Conservation (phyloP, 2,888 invertebrate genomes). For the Eilema sororculum region DNA sequence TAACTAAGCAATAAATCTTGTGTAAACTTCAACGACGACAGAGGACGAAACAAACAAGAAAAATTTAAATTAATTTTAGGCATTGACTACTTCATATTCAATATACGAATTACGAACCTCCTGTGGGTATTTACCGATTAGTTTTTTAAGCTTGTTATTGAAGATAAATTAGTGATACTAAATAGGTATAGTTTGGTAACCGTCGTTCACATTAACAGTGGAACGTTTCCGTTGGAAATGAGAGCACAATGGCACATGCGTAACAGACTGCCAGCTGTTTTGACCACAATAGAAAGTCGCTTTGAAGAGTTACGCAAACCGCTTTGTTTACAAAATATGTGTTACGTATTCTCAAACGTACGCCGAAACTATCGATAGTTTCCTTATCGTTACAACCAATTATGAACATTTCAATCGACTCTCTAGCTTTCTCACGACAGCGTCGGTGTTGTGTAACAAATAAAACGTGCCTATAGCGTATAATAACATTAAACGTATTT, state of each 20-base stretch:
- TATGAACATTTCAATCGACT: slow-evolving; percentile 33
- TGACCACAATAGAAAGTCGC: slow-evolving; percentile 79
- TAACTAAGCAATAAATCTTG: slow-evolving; percentile 11
- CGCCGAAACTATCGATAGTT: slow-evolving; percentile 33
- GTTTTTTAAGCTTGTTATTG: not conserved
- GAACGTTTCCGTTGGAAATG: slow-evolving; percentile 68
- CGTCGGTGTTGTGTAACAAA: slow-evolving; percentile 22
- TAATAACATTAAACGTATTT: slow-evolving; percentile 12
- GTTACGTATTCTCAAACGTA: slow-evolving; percentile 50
- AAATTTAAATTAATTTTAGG: slow-evolving; percentile 23
- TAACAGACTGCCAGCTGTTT: slow-evolving; percentile 78
- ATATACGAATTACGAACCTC: not conserved
- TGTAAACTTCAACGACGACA: slow-evolving; percentile 11
- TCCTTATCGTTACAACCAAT: slow-evolving; percentile 39
- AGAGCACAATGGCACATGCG: slow-evolving; percentile 73
- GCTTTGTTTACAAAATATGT: slow-evolving; percentile 72
- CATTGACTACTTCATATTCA: not conserved
- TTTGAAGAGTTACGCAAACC: slow-evolving; percentile 75
- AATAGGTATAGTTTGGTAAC: not conserved
- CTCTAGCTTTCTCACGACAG: slow-evolving; percentile 24
- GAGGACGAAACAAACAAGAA: slow-evolving; percentile 17
- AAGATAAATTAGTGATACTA: slow-evolving; percentile 3
- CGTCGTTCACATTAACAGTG: slow-evolving; percentile 56
- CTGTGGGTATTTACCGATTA: not conserved
- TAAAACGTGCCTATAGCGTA: not conserved